Evolutionary conservation across 2,888 invertebrate species (phyloP).

Genomic region (Allygus modestus): DNA sequence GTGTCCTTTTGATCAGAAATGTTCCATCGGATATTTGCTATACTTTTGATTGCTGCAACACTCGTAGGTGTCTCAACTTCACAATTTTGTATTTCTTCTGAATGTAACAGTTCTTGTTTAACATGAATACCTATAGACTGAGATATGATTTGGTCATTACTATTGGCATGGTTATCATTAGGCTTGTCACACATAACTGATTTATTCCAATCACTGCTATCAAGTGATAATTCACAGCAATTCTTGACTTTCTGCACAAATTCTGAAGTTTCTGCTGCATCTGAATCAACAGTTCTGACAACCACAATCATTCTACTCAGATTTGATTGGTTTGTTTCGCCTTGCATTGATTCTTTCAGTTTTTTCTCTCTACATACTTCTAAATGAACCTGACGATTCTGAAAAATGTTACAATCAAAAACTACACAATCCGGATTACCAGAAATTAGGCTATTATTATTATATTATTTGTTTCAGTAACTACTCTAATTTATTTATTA

Average conservation of each 20-base stretch:
- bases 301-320: background rate
- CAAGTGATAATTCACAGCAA: background rate
- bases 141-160: background rate
- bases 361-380: background rate
- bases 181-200: background rate
- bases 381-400: conserved; percentile 3
- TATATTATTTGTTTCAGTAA: too few species aligned
- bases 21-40: background rate
- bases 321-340: background rate
- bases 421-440: too few species aligned
- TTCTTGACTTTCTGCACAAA: background rate
- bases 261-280: too few species aligned
- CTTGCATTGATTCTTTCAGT: background rate
- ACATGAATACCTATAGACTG: background rate
- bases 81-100: background rate
- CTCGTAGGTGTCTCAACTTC: background rate
- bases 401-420: background rate
- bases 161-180: background rate
- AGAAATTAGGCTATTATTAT: too few species aligned
- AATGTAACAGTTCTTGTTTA: background rate
- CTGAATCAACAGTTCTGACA: too few species aligned
- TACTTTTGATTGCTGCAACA: background rate
- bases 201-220: background rate
- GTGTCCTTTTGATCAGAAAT: background rate
- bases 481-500: too few species aligned